Percentiles rank a stretch among this genome's conserved stretches.
These are phyloP conservation scores for Lepas anatifera DNA, from an alignment of 2,888 invertebrate species.

Conservation along the genomic window DNA sequence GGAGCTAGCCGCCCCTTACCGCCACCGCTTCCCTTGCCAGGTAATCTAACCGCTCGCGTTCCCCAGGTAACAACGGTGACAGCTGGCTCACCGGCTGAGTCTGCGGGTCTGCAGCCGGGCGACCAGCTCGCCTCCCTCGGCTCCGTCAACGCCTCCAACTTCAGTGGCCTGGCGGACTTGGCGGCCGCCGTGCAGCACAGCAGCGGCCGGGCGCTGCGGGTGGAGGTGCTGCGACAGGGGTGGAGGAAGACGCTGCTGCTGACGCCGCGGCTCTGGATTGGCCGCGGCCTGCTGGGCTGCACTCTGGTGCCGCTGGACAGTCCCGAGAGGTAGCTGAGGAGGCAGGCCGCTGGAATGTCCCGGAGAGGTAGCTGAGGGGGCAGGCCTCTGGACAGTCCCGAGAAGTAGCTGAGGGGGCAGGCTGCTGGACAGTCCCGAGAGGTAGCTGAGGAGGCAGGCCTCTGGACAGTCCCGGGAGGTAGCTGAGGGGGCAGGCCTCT, in stretches of 20 bases:
- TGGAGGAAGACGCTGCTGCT: conserved; percentile 45
- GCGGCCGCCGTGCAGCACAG: conserved; percentile 52
- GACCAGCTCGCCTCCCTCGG: conserved; percentile 70
- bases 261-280: conserved; percentile 60
- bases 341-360: too few species aligned
- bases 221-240: conserved; percentile 36
- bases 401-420: too few species aligned
- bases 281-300: conserved; percentile 30
- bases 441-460: too few species aligned
- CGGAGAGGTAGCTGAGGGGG: too few species aligned
- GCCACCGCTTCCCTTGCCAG: too few species aligned
- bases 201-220: conserved; percentile 29
- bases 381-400: too few species aligned
- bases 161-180: conserved; percentile 47
- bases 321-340: conserved; percentile 29
- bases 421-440: conserved; percentile 26
- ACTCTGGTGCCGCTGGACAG: too few species aligned
- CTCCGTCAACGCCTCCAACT: conserved; percentile 57
- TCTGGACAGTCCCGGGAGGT: too few species aligned
- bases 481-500: too few species aligned
- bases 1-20: too few species aligned
- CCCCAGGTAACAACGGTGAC: not conserved
- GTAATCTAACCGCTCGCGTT: too few species aligned
- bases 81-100: not conserved
- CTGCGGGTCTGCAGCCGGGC: conserved; percentile 49